Conservation (phyloP, 2,888 invertebrate genomes). For the Strigamia transsilvanica region DNA sequence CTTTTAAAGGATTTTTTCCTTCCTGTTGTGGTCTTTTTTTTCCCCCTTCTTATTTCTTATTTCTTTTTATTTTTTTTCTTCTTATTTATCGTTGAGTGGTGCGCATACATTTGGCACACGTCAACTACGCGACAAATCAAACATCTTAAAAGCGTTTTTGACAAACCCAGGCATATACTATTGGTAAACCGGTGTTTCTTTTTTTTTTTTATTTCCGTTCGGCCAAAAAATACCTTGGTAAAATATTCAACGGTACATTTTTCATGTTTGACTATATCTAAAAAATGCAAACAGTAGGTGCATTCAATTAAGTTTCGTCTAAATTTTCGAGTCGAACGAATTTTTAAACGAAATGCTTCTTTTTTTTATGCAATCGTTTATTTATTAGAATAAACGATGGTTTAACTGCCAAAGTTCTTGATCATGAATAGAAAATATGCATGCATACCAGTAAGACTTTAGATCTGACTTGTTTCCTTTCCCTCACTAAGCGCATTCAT, state of each 20-base stretch:
- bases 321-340: no score
- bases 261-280: neutral
- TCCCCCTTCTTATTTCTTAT: neutral
- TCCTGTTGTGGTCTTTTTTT: neutral
- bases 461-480: no score
- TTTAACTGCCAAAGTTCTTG: no score
- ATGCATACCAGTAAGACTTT: no score
- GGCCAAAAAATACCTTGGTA: neutral
- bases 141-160: conserved; percentile 4
- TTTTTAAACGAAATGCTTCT: no score
- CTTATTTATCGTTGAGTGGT: neutral
- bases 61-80: neutral
- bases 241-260: conserved; percentile 32
- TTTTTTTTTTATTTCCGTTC: conserved; percentile 14
- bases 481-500: no score
- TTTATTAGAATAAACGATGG: no score
- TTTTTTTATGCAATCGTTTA: no score
- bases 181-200: conserved; percentile 18
- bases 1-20: neutral
- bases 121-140: neutral
- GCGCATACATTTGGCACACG: neutral
- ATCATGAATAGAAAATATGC: no score
- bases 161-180: conserved; percentile 3
- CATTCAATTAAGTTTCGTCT: no score
- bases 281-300: no score